phyloP scores from a whole-genome alignment of 2,797 vertebrate species.

The Triplophysa bombifrons region DNA sequence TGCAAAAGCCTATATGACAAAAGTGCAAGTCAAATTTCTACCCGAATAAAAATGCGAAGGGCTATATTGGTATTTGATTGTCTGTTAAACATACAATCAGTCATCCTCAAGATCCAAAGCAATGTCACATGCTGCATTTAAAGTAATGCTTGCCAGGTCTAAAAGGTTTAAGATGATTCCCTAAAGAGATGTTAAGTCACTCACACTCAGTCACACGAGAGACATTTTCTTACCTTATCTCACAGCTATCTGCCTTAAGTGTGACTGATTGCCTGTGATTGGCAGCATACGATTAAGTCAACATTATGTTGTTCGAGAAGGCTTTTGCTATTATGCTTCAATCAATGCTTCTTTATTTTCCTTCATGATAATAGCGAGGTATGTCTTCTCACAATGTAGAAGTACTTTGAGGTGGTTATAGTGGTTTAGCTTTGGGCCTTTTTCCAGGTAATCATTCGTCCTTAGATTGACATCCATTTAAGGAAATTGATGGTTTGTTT shows the following conservation, averaged over 20 bases:
- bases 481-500: slow-evolving; percentile 41
- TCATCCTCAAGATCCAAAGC: slow-evolving; percentile 21
- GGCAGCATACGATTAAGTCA: slow-evolving; percentile 67
- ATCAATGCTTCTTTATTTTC: slow-evolving; percentile 45
- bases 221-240: slow-evolving; percentile 42
- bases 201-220: slow-evolving; percentile 42
- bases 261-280: slow-evolving; percentile 69
- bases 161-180: slow-evolving; percentile 25
- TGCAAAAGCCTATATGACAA: neutral
- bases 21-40: slow-evolving; percentile 11
- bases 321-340: slow-evolving; percentile 60
- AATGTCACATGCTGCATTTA: slow-evolving; percentile 10
- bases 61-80: slow-evolving; percentile 17
- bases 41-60: slow-evolving; percentile 1
- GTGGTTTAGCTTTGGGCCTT: slow-evolving; percentile 24
- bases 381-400: slow-evolving; percentile 45
- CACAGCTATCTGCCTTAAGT: slow-evolving; percentile 57
- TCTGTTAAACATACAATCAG: slow-evolving; percentile 24
- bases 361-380: slow-evolving; percentile 42
- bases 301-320: slow-evolving; percentile 63
- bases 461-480: slow-evolving; percentile 38
- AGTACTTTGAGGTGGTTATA: slow-evolving; percentile 34
- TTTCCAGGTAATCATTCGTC: slow-evolving; percentile 42
- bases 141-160: slow-evolving; percentile 25
- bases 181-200: slow-evolving; percentile 36